Evolutionary conservation across 2,797 vertebrate species (phyloP), one percentile per base, ranked within the genome.

Genomic region (Valencia hispanica): DNA sequence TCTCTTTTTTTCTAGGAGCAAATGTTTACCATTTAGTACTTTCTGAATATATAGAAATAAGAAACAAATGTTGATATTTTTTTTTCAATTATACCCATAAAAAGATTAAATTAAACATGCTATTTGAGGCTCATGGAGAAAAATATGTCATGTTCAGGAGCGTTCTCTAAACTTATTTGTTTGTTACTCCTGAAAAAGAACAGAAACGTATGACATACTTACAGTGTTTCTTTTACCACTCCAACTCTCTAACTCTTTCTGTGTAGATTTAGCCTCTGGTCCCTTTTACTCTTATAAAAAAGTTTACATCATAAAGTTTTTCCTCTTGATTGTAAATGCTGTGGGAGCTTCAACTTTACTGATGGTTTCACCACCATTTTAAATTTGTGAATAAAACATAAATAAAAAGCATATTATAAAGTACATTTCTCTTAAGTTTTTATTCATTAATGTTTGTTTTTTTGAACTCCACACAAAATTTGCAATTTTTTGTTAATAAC

Each of bases 401-500:
- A 93, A 94, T 95, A 95, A 95, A 95, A 68, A 73, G 75, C 73
- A 84, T 88, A 90, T 86, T 82, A 78, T 78, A 68, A 83, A 34
- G 50, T 83, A 57, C 66, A 59, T 59, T 45, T 78, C 14, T 85
- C 65, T 84, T 1, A 1, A 9, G 43, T 53, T 10, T 48, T 68
- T 43, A 41, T 65, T 39, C 0, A 1, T 48, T 17, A 18, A 63
- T 63, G n/a, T n/a, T n/a, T n/a, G n/a, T 47, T 34, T 2, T 48
- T 32, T 70, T 41, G 43, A 11, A 36, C 43, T 47, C n/a, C n/a
- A 1, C 11, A 59, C 30, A 15, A 25, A 32, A 32, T 36, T 65
- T 18, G 3, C 32, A 20, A 17, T 7, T 32, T 65, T 8, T 25
- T 32, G 27, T 30, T 25, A 51, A 12, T 51, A 15, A n/a, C n/a